Conservation (phyloP, 30 jellyfish, hydroid and myxozoan genomes). For the Cassiopea xamachana region DNA sequence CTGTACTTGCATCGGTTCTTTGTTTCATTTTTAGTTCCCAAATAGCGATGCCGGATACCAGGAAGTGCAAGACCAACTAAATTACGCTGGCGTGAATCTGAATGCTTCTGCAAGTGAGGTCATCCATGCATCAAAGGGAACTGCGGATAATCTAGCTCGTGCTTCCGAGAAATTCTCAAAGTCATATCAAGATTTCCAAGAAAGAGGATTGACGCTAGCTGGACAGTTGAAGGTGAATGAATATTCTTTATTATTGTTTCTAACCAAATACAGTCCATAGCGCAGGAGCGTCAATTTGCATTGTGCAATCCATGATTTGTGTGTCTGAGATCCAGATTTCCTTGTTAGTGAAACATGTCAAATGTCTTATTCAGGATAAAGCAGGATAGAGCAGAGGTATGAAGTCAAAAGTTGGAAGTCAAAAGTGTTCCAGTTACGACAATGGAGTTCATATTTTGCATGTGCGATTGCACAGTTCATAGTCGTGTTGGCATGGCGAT, state of each 20-base stretch:
- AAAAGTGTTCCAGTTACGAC: no score
- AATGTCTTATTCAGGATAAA: no score
- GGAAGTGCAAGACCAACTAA: constrained; percentile 88
- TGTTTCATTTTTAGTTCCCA: constrained; percentile 79
- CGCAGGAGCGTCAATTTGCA: background rate
- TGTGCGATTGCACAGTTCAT: no score
- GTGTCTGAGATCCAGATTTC: no score
- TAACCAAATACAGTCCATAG: background rate
- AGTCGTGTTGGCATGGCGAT: no score
- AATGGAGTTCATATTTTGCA: no score
- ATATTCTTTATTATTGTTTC: background rate
- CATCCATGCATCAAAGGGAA: constrained; percentile 94
- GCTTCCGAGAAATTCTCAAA: constrained; percentile 96
- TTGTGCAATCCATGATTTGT: no score
- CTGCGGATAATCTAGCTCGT: constrained; percentile 84
- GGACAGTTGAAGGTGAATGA: constrained; percentile 83
- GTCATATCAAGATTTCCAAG: constrained; percentile 96
- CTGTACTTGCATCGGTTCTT: background rate
- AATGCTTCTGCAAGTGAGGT: constrained; percentile 97
- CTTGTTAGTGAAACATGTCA: no score
- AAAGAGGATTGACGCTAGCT: constrained; percentile 87
- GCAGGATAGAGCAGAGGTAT: no score
- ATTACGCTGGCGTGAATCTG: constrained; percentile 87
- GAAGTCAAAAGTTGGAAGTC: no score
- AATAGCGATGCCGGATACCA: constrained; percentile 85